Evolutionary conservation across 35 echinoderm and acorn worm genomes (phyloP).

Genomic region (Patiria miniata): DNA sequence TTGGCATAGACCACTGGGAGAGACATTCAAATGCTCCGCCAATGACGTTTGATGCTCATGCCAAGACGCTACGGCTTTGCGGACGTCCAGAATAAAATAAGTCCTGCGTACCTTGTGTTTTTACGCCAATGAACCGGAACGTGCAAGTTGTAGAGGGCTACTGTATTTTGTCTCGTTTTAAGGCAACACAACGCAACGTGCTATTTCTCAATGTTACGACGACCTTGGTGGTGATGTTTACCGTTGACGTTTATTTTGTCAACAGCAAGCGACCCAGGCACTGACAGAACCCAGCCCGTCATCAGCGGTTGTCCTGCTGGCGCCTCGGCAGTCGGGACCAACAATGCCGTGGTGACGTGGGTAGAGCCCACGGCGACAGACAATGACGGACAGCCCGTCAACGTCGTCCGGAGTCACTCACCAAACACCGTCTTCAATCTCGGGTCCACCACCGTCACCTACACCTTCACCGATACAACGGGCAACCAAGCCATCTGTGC

Average conservation of each 20-base stretch:
- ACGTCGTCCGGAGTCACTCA: not conserved
- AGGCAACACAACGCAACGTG: not conserved
- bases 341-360: constrained; percentile 33
- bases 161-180: too few relatives aligned
- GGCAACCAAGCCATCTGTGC: constrained; percentile 54
- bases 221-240: not conserved
- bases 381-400: constrained; percentile 47
- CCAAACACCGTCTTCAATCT: constrained; percentile 40
- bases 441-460: constrained; percentile 46
- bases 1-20: too few relatives aligned
- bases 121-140: too few relatives aligned
- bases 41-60: too few relatives aligned
- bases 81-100: too few relatives aligned
- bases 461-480: constrained; percentile 42
- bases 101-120: too few relatives aligned
- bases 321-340: not conserved
- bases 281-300: constrained; percentile 25
- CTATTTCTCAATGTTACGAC: not conserved
- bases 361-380: constrained; percentile 66
- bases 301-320: constrained; percentile 31
- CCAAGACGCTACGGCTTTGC: too few relatives aligned
- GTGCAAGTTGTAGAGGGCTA: too few relatives aligned
- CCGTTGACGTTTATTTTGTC: not conserved
- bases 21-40: too few relatives aligned
- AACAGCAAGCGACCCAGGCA: not conserved